Base-by-base conservation (phyloP, 2,797 vertebrate species). In the Oceanodroma leucorhoa region DNA sequence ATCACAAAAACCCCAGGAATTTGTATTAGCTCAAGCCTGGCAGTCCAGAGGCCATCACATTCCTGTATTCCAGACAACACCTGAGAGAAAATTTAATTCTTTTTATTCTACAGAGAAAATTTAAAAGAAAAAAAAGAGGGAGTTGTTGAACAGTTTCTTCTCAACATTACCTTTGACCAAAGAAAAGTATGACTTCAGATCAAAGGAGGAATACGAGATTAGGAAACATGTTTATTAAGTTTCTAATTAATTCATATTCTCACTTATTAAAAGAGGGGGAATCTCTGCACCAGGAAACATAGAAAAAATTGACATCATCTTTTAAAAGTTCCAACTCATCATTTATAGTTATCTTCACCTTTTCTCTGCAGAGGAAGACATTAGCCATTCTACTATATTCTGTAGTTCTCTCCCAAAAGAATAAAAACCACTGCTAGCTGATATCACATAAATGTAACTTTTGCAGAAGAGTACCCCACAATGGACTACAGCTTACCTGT, bases 91-190 rank as follows among this genome's bases (percentile, higher is more conserved):
- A 62, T 14, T 24, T 21, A 36, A 27, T 38, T 14, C 7, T 64
- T 43, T 62, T 26, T 16, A 57, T 46, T 62, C 30, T 57, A 34
- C 11, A 26, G 18, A 57, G 36, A 72, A 83, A 71, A 54, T 12
- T 19, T 2, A 11, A 27, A 18, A 3, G 8, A 24, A 13, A 2
- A 11, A 24, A 15, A 2, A 11, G 9, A 1, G 5, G 2, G 8
- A 11, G 24, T 30, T 57, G 12, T 29, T 46, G 22, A 89, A 57
- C 34, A 58, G 15, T 77, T 83, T 76, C 40, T 67, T 80, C 24
- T 62, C 10, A 12, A 30, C 45, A 32, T 75, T 43, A 32, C 11
- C 10, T 76, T 72, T 70, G 14, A 79, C 18, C 15, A 48, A 48
- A 43, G 19, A 57, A 81, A 66, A 75, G 24, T 15, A 38, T 11